Base-by-base conservation (phyloP, 1,140 invertebrate genomes). In the Grapholita molesta region DNA sequence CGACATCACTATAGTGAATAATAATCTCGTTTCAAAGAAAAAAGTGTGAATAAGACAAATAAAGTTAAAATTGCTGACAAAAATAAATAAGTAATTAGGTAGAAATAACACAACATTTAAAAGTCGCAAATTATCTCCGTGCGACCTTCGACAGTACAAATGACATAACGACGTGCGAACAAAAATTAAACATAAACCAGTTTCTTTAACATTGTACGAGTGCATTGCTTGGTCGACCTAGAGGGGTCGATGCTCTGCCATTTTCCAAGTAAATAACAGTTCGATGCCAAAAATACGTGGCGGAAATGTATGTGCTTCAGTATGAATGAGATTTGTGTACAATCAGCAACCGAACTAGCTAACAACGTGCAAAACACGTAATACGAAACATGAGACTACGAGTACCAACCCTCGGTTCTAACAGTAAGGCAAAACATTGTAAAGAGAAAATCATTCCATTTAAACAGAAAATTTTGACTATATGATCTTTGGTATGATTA, bases 211-310 rank as follows among this genome's bases (percentile, higher is more conserved):
- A 61, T 25, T 28, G 55, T 61, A 61, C n/a, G 55, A 30, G 55
- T 61, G 55, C 55, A 61, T 30, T 15, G 55, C 28, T n/a, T 61
- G 24, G 15, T 15, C 28, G 55, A 61, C 55, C 55, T 61, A 61
- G 55, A 61, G 24, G 12, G 55, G 55, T 61, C 55, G 55, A 30
- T 61, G 55, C 25, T 32, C 55, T 30, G 21, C 11, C 55, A 61
- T 61, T 57, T 57, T n/a, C 24, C 12, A 15, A 61, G 55, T 61
- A 61, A 61, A 61, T 61, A 61, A 61, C 55, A 61, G 55, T 61
- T 12, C 53, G 25, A 57, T 61, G 55, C 55, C 55, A 32, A 61
- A 61, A 61, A 61, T 28, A 61, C 25, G n/a, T 32, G 24, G 28
- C 55, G 55, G 55, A 61, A 61, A 61, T 61, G 25, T 25, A 24